These are phyloP conservation scores for Neolamprologus toae DNA, from an alignment of 2,113 vertebrate species.

Conservation along the genomic window DNA sequence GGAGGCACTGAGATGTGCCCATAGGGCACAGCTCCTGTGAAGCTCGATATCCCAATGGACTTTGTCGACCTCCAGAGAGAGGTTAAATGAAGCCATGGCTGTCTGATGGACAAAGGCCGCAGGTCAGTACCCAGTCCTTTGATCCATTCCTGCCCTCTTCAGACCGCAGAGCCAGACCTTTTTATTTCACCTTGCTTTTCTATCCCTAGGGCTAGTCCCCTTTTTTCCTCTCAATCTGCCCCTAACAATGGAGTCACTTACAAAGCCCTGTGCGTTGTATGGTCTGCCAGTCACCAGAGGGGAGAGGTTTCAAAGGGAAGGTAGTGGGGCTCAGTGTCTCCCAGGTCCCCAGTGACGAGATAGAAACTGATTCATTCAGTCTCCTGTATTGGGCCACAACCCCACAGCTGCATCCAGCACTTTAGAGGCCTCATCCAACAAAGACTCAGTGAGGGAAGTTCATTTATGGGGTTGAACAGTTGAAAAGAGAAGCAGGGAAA, in stretches of 20 bases:
- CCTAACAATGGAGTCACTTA: constrained; percentile 77
- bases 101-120: constrained; percentile 72
- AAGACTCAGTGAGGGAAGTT: constrained; percentile 11
- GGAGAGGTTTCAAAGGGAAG: constrained; percentile 74
- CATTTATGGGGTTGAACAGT: constrained; percentile 23
- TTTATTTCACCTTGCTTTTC: constrained; percentile 69
- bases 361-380: constrained; percentile 64
- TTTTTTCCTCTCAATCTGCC: constrained; percentile 69
- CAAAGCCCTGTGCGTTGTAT: constrained; percentile 72
- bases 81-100: constrained; percentile 69
- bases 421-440: constrained; percentile 41
- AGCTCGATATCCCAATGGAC: constrained; percentile 65
- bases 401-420: constrained; percentile 51
- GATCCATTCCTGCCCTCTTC: constrained; percentile 68
- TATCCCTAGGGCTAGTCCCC: constrained; percentile 60
- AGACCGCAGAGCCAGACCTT: constrained; percentile 68
- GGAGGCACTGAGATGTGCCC: constrained; percentile 57
- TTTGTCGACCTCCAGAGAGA: constrained; percentile 65
- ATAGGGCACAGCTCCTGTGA: constrained; percentile 59
- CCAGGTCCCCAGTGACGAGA: constrained; percentile 64
- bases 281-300: constrained; percentile 69
- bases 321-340: constrained; percentile 65
- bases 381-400: constrained; percentile 42
- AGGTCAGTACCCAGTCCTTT: constrained; percentile 70
- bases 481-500: neutral